Evolutionary conservation across 1,140 invertebrate genomes (phyloP), one percentile per base, ranked within the genome.

Genomic region (Pogonomyrmex barbatus): DNA sequence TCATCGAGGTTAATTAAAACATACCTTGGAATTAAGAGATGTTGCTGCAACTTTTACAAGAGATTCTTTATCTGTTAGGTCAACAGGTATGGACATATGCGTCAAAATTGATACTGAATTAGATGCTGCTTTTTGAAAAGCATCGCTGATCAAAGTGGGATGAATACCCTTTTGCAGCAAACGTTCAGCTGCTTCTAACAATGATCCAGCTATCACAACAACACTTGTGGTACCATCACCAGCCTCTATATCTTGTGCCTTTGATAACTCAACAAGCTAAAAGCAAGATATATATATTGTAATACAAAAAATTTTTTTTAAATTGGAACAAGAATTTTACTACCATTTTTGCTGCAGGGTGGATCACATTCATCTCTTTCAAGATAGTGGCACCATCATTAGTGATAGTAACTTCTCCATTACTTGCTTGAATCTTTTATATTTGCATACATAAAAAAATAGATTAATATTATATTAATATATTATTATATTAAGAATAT

Each of bases 311-410:
- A 24, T 24, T 79, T 50, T 45, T 54, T 88, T 36, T 24, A 67
- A 65, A 65, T 71, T 10, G 10, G 39, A 87, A 50, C 10, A 17
- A 47, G 0, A 54, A 17, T 73, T 81, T 73, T 36, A 63, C 94
- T 96, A 99, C 98, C 99, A 99, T 99, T 97, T 99, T 99, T 58
- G 99, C 99, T 90, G 99, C 99, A 82, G 99, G 99, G 95, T 99
- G 99, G 89, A 99, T 96, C 10, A 99, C 98, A 95, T 99, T 99
- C 97, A 99, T 99, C 96, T 99, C 98, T 95, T 99, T 99, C 56
- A 99, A 95, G 95, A 99, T 99, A 42, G 99, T 99, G 42, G 99
- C 99, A 86, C 99, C 99, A 96, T 99, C 99, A 96, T 99, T 99
- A 65, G 99, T 99, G 82, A 99, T 99, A 10, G 99, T 99, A 0